Evolutionary conservation across 2,113 vertebrate species (phyloP), one percentile per base, ranked within the genome.

Genomic region (Oceanodroma tethys): DNA sequence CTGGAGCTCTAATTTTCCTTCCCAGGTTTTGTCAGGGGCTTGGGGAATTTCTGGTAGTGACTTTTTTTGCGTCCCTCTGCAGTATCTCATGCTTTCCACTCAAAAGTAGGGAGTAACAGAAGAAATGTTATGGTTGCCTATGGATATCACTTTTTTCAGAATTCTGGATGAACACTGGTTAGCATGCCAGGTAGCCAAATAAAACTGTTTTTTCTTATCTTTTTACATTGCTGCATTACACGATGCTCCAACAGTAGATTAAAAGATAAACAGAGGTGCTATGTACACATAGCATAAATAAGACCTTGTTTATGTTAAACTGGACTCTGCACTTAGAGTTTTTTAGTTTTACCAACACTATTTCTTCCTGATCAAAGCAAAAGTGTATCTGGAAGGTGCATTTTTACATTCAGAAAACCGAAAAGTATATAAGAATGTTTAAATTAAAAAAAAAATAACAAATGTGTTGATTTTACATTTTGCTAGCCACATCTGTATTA

Each of bases 271-370:
- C 6, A 27, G 17, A 62, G 2, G 3, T 38, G 16, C 1, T 36
- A 34, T 11, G 1, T 21, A 71, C 82, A 32, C 6, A 45, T 1
- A 27, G 13, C 11, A 71, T 25, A 56, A 40, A 20, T 48, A 48
- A 66, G 16, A 58, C 3, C 11, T 59, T 43, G 4, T 62, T 56
- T 75, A 3, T 59, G 20, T 23, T 23, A 59, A 95, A 59, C 15
- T 72, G 11, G 19, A 67, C 15, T n/a, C 25, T 58, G 3, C 10
- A 26, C 0, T 0, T 71, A 13, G 16, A 32, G 2, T 38, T 21
- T 75, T 53, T 79, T 23, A 50, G 8, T 45, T 79, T 80, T 48
- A 53, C 12, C 2, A 6, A 20, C 4, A 16, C 2, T 18, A 1
- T 30, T 48, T 70, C 29, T 60, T 53, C 40, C 29, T 85, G 5